Conservation (phyloP, 2,888 invertebrate species). For the Cepaea hortensis region DNA sequence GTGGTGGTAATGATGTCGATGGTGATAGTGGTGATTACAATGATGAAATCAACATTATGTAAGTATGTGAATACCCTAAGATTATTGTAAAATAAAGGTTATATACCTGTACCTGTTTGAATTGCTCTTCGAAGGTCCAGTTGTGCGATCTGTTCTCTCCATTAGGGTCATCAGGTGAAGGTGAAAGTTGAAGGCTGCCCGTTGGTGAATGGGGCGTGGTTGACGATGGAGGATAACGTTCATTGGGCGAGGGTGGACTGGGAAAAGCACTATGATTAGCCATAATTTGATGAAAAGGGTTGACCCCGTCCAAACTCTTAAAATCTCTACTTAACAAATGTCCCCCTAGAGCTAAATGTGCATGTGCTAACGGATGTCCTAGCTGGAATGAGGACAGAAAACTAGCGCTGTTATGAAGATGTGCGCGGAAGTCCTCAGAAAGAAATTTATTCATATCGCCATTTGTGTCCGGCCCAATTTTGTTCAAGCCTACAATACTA, state of each 20-base stretch:
- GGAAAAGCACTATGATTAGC: constrained; percentile 48
- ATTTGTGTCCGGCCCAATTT: neutral
- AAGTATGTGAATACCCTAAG: neutral
- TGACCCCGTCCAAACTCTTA: constrained; percentile 32
- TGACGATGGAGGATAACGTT: constrained; percentile 76
- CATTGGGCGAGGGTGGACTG: constrained; percentile 40
- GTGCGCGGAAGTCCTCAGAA: constrained; percentile 52
- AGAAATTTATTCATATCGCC: constrained; percentile 24
- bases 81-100: constrained; percentile 6
- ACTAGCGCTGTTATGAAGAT: constrained; percentile 48
- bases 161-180: constrained; percentile 75
- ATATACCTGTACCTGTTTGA: constrained; percentile 90
- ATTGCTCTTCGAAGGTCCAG: constrained; percentile 99
- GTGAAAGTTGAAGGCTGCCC: constrained; percentile 58
- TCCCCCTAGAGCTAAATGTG: constrained; percentile 50
- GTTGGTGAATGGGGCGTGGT: constrained; percentile 80
- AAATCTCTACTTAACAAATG: constrained; percentile 43
- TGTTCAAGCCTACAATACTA: constrained; percentile 18
- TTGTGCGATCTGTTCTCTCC: constrained; percentile 76
- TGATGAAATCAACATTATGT: neutral
- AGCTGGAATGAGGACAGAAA: constrained; percentile 49
- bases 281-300: constrained; percentile 44
- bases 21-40: no score
- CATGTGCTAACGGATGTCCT: constrained; percentile 48
- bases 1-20: neutral